Conservation (phyloP, 2,797 vertebrate species). For the Melanotaenia parkinsoni region DNA sequence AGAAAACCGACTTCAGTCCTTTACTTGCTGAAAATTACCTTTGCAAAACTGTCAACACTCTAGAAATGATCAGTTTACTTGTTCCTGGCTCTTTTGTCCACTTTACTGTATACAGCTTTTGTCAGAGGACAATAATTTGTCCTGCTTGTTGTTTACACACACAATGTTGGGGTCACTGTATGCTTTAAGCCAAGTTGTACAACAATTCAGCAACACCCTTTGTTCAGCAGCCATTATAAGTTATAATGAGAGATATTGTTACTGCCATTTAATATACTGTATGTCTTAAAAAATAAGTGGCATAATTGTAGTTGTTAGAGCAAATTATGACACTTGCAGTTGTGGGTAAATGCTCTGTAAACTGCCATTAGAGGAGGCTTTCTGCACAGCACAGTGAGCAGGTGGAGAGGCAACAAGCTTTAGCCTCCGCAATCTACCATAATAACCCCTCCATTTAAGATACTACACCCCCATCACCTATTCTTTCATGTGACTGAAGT, state of each 20-base stretch:
- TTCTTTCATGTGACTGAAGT: slow-evolving; percentile 65
- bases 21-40: slow-evolving; percentile 33
- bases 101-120: slow-evolving; percentile 58
- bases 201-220: slow-evolving; percentile 68
- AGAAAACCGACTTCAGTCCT: slow-evolving; percentile 3
- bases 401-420: slow-evolving; percentile 67
- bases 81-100: slow-evolving; percentile 58
- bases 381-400: slow-evolving; percentile 68
- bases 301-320: slow-evolving; percentile 82
- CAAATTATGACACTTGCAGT: slow-evolving; percentile 80
- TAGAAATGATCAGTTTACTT: slow-evolving; percentile 39
- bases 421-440: slow-evolving; percentile 71
- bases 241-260: slow-evolving; percentile 60
- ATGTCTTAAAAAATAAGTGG: slow-evolving; percentile 65
- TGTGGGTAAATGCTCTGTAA: slow-evolving; percentile 78
- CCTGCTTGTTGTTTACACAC: slow-evolving; percentile 58
- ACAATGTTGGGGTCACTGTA: slow-evolving; percentile 61
- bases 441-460: slow-evolving; percentile 75
- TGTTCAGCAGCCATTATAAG: slow-evolving; percentile 67
- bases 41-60: slow-evolving; percentile 36
- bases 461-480: slow-evolving; percentile 59
- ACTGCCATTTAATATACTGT: slow-evolving; percentile 70
- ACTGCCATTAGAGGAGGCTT: slow-evolving; percentile 78
- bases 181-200: slow-evolving; percentile 45
- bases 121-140: slow-evolving; percentile 52